These are phyloP conservation scores for Porites divaricata DNA, from an alignment of 92 coral and sea anemone species.

Conservation along the genomic window DNA sequence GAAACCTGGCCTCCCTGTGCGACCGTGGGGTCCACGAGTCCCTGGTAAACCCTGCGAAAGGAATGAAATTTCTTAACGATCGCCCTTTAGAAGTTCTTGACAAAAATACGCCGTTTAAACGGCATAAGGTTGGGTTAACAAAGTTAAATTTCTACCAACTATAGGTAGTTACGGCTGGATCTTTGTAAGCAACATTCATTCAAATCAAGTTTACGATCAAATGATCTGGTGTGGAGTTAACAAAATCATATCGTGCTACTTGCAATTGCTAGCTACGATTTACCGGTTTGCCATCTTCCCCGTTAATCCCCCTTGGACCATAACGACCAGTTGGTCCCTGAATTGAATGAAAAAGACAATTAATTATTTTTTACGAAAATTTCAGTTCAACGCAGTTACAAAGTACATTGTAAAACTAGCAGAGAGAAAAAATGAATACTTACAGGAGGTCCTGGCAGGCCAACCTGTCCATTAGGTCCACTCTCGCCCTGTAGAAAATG, in stretches of 20 bases:
- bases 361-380: neutral
- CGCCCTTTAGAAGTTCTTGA: too few species aligned
- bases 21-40: constrained; percentile 22
- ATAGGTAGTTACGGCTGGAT: too few species aligned
- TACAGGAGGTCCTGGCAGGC: constrained; percentile 36
- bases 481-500: constrained; percentile 27
- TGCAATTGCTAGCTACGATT: neutral
- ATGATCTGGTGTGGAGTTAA: too few species aligned
- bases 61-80: neutral
- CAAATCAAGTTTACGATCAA: too few species aligned
- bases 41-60: constrained; percentile 31
- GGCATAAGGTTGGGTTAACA: neutral
- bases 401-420: neutral
- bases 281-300: constrained; percentile 30
- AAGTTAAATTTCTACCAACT: too few species aligned
- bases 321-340: constrained; percentile 22
- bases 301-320: constrained; percentile 25
- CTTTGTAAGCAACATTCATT: too few species aligned
- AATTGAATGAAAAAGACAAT: neutral
- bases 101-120: neutral
- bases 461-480: constrained; percentile 20
- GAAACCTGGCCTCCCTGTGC: constrained; percentile 19
- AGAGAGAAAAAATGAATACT: neutral
- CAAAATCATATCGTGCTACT: too few species aligned
- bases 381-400: neutral